Evolutionary conservation across 2,888 invertebrate genomes (phyloP), one percentile per base, ranked within the genome.

Genomic region (Sarcophaga subvicina): DNA sequence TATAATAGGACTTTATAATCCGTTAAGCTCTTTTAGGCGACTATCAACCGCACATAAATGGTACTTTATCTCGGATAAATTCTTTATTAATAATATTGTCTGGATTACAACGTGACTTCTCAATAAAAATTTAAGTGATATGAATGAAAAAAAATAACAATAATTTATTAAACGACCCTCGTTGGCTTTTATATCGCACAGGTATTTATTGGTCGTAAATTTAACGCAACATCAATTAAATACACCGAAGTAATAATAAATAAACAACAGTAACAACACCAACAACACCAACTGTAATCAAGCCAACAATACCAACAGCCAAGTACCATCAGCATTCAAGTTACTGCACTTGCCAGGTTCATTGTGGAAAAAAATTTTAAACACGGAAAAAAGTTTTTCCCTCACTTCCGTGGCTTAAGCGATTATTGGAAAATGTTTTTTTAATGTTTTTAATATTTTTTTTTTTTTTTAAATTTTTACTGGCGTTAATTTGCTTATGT

Each of bases 141-240:
- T 6, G 37, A 1, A 37, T 37, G 1, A 37, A 37, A 6, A 37
- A 37, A 37, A 37, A 6, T 37, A 37, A 1, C 37, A 37, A 37
- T 37, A 37, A 37, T 37, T 37, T 37, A 37, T 37, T 5, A 37
- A 37, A 6, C 37, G 1, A 37, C 37, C 37, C 37, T 37, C 37
- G 37, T 37, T 37, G 37, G 6, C 37, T 37, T 37, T 37, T 14
- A 49, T 49, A 49, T 49, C 11, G 49, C 14, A 4, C 10, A 14
- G 59, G 70, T 70, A 79, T 71, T 79, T 79, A 79, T 79, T 67
- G 72, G 62, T 76, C 83, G 78, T 78, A 83, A 83, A 86, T 86
- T 78, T 78, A 73, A 83, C 70, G 77, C 75, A 80, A 81, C 80
- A 83, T 86, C 86, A 80, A 86, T 86, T 86, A 80, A 86, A 83